These are phyloP conservation scores for Eufriesea mexicana DNA, from an alignment of 1,140 invertebrate genomes.

Conservation along the genomic window DNA sequence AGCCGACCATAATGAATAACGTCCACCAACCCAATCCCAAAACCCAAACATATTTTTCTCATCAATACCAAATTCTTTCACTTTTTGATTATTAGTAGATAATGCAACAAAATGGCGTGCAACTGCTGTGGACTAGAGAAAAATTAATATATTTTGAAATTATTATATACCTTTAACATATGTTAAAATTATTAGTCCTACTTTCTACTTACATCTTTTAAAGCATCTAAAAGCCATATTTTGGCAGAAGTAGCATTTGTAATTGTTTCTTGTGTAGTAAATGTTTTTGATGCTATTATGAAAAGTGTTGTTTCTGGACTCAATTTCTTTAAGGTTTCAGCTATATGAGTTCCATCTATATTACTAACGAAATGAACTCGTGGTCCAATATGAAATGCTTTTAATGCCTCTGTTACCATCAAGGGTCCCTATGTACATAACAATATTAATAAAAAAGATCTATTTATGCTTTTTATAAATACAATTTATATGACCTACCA, in stretches of 20 bases:
- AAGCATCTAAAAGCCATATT: slow-evolving; percentile 93
- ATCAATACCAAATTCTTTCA: slow-evolving; percentile 98
- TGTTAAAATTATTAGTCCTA: background rate
- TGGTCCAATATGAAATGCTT: slow-evolving; percentile 94
- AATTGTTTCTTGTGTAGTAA: slow-evolving; percentile 99
- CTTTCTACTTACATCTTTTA: slow-evolving; percentile 90
- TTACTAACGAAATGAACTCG: slow-evolving; percentile 99
- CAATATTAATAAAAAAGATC: slow-evolving; percentile 49
- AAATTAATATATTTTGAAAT: slow-evolving; percentile 33
- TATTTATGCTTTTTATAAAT: slow-evolving; percentile 28
- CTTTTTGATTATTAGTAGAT: slow-evolving; percentile 96
- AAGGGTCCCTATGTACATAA: slow-evolving; percentile 89
- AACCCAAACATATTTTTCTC: slow-evolving; percentile 99
- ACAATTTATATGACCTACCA: slow-evolving; percentile 83
- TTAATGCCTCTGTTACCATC: slow-evolving; percentile 99
- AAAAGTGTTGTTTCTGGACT: slow-evolving; percentile 97
- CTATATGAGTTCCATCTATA: slow-evolving; percentile 99
- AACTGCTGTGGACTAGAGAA: slow-evolving; percentile 89
- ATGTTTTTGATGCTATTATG: slow-evolving; percentile 99
- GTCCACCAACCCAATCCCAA: slow-evolving; percentile 99
- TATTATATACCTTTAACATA: background rate
- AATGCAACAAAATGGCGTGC: slow-evolving; percentile 99
- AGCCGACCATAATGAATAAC: slow-evolving; percentile 99
- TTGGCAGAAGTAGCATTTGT: slow-evolving; percentile 99
- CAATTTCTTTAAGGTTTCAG: slow-evolving; percentile 95